Conservation (phyloP, 2,888 invertebrate species). For the Alitta virens region DNA sequence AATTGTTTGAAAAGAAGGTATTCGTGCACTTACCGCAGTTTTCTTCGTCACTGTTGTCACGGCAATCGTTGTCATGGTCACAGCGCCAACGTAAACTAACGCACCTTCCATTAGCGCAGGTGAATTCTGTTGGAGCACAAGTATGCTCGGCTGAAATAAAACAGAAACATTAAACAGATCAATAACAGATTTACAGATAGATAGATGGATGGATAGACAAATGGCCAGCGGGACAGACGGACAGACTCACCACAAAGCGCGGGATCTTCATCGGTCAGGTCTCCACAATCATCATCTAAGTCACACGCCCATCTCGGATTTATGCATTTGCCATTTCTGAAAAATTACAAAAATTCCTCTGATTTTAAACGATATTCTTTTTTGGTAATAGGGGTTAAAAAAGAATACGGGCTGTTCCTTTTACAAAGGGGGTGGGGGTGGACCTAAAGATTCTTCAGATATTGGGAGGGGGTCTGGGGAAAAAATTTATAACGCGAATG, state of each 20-base stretch:
- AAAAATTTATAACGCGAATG: too few species aligned
- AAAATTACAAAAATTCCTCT: neutral
- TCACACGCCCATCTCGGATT: constrained; percentile 94
- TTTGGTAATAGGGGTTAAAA: too few species aligned
- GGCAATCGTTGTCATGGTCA: constrained; percentile 52
- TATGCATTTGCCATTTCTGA: constrained; percentile 82
- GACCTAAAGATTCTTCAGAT: too few species aligned
- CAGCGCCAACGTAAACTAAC: constrained; percentile 47
- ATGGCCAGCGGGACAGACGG: too few species aligned
- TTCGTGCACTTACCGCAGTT: constrained; percentile 41
- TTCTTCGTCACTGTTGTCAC: constrained; percentile 48
- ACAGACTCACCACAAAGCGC: neutral
- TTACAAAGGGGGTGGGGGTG: too few species aligned
- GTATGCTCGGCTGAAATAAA: constrained; percentile 38
- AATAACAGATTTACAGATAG: too few species aligned
- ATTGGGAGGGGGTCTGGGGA: too few species aligned
- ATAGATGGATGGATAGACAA: too few species aligned
- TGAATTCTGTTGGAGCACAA: constrained; percentile 47
- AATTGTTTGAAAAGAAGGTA: neutral
- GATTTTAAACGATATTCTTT: too few species aligned
- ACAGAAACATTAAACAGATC: neutral
- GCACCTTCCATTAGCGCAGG: constrained; percentile 53
- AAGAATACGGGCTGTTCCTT: too few species aligned
- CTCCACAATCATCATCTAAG: constrained; percentile 65
- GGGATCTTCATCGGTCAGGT: constrained; percentile 46